Evolutionary conservation across 2,888 invertebrate genomes (phyloP), one percentile per base, ranked within the genome.

Genomic region (Calameuta idolon): DNA sequence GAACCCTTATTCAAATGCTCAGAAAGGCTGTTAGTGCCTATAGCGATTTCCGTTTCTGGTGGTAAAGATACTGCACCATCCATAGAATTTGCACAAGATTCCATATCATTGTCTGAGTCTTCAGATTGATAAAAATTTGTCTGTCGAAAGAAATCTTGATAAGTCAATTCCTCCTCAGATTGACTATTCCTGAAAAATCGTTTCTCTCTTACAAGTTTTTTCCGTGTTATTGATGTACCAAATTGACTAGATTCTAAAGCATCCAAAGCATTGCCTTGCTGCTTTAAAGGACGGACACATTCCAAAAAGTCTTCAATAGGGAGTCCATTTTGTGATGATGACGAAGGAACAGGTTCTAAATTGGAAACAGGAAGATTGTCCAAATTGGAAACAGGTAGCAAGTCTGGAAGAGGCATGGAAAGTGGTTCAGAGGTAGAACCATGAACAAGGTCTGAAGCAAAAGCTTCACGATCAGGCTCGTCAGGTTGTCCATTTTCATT

Each of bases 181-280:
- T 81, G 79, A 82, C 76, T 84, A 12, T 76, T 81, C n/a, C 79
- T 78, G 71, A 82, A 76, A 12, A 81, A 82, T 79, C 81, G 83
- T 40, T 82, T 83, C 73, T 83, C 82, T 69, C 81, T 84, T 31
- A 83, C 81, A 30, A 79, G 81, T 11, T 77, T 81, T 40, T 80
- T 80, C 73, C 78, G 76, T n/a, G 74, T 76, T 11, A 76, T 55
- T 23, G 55, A 55, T 55, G 55, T 55, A 55, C 23, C 55, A 55
- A 55, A 55, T 55, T 55, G 55, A 55, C 55, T 55, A 55, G 55
- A 55, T 55, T 55, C 40, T 40, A 40, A 40, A 40, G 40, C 55
- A 55, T 55, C 55, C 55, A 23, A 55, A 23, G 55, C 23, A 23
- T 55, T 55, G 55, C 15, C 23, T 55, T 55, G 55, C 23, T 55